Conservation (phyloP, 2,797 vertebrate genomes). For the Nyctalus aviator region DNA sequence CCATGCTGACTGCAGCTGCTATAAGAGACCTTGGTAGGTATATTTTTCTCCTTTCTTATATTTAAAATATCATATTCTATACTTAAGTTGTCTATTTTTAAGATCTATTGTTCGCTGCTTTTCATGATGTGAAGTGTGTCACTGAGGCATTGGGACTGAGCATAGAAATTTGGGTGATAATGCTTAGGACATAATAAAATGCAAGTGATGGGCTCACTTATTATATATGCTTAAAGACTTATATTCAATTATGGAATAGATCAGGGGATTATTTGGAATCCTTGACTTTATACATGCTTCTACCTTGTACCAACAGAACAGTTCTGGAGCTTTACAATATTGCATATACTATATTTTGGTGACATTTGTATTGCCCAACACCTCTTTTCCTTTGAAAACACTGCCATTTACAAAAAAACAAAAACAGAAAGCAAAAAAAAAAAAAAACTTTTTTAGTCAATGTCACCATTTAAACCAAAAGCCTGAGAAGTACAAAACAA, state of each 20-base stretch:
- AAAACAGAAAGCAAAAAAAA: not conserved
- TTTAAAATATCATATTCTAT: not conserved
- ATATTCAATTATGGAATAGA: not conserved
- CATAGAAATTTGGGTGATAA: not conserved
- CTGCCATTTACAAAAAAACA: not conserved
- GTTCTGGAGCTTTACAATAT: not conserved
- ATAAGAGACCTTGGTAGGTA: slow-evolving; percentile 83
- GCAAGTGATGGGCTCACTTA: not conserved
- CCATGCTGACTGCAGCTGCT: slow-evolving; percentile 80
- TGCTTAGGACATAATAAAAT: slow-evolving; percentile 35
- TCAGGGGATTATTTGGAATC: not conserved
- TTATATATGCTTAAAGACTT: not conserved
- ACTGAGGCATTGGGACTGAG: not conserved
- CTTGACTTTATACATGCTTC: not conserved
- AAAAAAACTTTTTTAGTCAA: not conserved
- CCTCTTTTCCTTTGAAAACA: slow-evolving; percentile 19
- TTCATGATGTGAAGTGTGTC: not conserved
- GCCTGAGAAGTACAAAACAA: not conserved
- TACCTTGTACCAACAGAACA: not conserved
- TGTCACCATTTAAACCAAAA: slow-evolving; percentile 4
- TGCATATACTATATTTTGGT: not conserved
- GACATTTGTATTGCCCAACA: not conserved
- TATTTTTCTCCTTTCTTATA: slow-evolving; percentile 18
- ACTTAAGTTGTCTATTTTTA: not conserved
- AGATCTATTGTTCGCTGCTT: slow-evolving; percentile 7